Conservation (phyloP, 2,888 invertebrate genomes). For the Kryphioiulus occultus region DNA sequence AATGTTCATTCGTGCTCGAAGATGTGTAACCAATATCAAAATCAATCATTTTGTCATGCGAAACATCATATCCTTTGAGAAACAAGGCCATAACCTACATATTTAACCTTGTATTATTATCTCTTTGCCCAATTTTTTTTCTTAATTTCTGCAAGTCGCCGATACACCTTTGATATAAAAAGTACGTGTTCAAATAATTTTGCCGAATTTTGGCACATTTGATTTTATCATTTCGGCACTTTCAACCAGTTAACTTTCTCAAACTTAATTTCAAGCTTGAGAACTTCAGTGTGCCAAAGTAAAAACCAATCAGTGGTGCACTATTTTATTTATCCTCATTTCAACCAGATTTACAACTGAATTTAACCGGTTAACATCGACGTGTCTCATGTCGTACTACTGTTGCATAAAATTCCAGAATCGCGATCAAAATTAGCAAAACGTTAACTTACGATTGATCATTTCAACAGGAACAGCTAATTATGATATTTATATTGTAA, state of each 20-base stretch:
- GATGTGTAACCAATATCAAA: background rate
- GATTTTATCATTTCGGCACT: no score
- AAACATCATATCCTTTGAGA: background rate
- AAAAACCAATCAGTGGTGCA: no score
- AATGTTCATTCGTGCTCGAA: background rate
- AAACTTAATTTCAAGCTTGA: background rate
- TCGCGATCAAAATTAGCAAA: no score
- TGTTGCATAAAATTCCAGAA: no score
- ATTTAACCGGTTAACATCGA: background rate
- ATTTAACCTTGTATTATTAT: background rate
- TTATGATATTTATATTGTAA: no score
- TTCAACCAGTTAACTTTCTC: background rate
- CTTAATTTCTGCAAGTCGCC: no score
- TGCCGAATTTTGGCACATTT: background rate
- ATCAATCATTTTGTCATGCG: background rate
- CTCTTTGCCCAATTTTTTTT: background rate
- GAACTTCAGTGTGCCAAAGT: background rate
- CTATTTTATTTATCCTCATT: background rate
- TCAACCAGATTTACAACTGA: background rate
- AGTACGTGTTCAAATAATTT: background rate
- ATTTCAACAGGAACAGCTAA: no score
- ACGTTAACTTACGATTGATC: no score
- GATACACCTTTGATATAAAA: no score
- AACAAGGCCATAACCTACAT: background rate
- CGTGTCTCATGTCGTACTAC: no score